A percentile compares a stretch with the other conserved stretches of the same genome.
phyloP scores from a whole-genome alignment of 2,797 vertebrate species.

The Myiotriccus ornatus region DNA sequence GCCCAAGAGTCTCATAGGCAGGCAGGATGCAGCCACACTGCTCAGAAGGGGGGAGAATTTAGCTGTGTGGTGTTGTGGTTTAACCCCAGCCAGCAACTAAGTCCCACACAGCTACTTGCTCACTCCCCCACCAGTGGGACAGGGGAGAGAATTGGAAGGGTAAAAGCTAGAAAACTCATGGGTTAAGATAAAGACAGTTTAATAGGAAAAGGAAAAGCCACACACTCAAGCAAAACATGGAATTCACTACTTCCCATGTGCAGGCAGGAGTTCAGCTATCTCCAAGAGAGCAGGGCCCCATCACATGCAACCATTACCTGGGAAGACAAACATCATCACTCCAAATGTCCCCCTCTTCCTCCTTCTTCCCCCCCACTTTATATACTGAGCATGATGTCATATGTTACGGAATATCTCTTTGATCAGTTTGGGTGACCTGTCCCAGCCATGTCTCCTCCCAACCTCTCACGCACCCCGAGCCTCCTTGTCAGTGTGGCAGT shows the following conservation, averaged over 20 bases:
- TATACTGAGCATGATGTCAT: not conserved
- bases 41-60: not conserved
- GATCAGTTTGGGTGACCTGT: not conserved
- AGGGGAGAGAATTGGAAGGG: not conserved
- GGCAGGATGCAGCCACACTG: not conserved
- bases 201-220: not conserved
- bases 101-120: rapidly evolving
- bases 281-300: too few relatives aligned
- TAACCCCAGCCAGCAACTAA: not conserved
- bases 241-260: not conserved
- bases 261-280: not conserved
- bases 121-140: not conserved
- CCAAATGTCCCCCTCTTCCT: not conserved
- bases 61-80: not conserved
- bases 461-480: not conserved
- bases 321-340: not conserved
- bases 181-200: not conserved
- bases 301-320: not conserved
- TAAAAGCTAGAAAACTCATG: not conserved
- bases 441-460: not conserved
- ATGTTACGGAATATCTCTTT: not conserved
- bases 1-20: not conserved
- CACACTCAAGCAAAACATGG: not conserved
- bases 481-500: not conserved
- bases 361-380: not conserved